Percentiles rank a stretch among this genome's conserved stretches.
Evolutionary conservation across 2,113 vertebrate genomes (phyloP).

Genomic region (Cyphomyrus plagiostoma): DNA sequence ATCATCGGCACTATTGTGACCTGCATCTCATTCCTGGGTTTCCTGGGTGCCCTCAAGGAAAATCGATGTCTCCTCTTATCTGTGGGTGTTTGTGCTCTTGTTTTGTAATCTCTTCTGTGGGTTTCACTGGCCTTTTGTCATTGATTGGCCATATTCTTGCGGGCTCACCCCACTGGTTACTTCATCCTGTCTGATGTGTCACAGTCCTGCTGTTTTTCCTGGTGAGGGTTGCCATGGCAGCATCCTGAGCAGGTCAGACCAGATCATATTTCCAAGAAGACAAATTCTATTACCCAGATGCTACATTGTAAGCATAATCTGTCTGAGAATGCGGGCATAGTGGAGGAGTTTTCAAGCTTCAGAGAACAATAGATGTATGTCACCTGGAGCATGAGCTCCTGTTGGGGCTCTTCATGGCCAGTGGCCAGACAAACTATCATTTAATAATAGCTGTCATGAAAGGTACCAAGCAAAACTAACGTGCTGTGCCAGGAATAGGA

Average conservation of each 20-base stretch:
- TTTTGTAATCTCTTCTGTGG: not conserved
- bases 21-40: slow-evolving; percentile 78
- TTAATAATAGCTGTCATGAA: not conserved
- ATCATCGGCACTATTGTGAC: slow-evolving; percentile 71
- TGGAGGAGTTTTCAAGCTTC: not conserved
- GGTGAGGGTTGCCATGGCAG: not conserved
- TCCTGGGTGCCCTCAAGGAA: slow-evolving; percentile 78
- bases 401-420: not conserved
- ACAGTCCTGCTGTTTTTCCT: not conserved
- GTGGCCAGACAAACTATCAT: not conserved
- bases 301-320: not conserved
- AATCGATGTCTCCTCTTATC: slow-evolving; percentile 79
- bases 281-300: not conserved
- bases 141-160: not conserved
- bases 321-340: not conserved
- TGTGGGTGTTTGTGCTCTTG: slow-evolving; percentile 45
- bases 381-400: not conserved
- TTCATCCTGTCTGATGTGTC: not conserved
- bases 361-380: not conserved
- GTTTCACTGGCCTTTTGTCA: not conserved
- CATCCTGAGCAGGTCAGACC: not conserved
- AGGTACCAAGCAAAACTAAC: not conserved
- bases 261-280: not conserved
- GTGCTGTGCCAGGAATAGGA: not conserved
- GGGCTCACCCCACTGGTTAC: not conserved